These are phyloP conservation scores for Diarsia dahlii DNA, from an alignment of 2,888 invertebrate genomes.

Conservation along the genomic window DNA sequence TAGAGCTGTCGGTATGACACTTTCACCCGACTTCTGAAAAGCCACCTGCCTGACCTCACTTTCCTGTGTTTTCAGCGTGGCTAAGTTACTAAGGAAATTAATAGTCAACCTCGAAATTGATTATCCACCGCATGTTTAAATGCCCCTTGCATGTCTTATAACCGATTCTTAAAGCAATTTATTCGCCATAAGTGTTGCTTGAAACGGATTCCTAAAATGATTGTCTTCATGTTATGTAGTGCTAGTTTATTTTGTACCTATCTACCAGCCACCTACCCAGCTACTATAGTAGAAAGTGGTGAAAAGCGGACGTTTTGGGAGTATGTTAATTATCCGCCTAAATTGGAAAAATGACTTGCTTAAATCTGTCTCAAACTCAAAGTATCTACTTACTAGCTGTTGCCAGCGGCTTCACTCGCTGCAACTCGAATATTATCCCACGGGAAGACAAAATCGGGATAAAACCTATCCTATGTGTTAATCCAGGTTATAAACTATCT, in stretches of 20 bases:
- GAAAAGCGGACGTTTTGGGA: no score
- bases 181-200: background rate
- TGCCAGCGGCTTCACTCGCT: no score
- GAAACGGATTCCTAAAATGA: background rate
- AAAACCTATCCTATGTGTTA: no score
- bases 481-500: no score
- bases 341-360: background rate
- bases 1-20: background rate
- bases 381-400: background rate
- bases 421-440: no score
- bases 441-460: no score
- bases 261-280: background rate
- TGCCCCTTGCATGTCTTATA: background rate
- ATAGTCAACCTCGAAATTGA: background rate
- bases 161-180: background rate
- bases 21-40: background rate
- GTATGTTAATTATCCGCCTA: background rate
- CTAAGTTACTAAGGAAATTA: background rate
- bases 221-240: background rate
- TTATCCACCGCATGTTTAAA: background rate
- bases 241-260: background rate
- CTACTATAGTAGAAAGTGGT: background rate
- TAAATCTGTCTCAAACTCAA: background rate
- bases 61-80: background rate
- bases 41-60: background rate